Evolutionary conservation across 1,140 invertebrate genomes (phyloP).

Genomic region (Pinna nobilis): DNA sequence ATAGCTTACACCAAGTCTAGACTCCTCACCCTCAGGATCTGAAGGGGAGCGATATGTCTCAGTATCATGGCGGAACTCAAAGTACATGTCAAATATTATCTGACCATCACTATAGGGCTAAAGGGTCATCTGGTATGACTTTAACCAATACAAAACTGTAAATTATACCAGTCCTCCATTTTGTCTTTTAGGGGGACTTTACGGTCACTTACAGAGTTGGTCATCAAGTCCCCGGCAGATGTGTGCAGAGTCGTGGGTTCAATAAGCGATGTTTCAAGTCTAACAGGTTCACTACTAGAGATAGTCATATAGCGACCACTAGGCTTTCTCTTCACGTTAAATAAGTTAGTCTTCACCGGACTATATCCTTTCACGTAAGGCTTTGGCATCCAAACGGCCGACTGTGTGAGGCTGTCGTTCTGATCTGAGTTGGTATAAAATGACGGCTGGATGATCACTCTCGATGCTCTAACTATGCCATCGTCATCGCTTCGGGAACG

Average conservation of each 20-base stretch:
- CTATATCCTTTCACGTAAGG: constrained; percentile 42
- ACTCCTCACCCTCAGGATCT: no score
- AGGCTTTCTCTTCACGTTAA: constrained; percentile 52
- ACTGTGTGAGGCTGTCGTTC: constrained; percentile 4
- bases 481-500: constrained; percentile 9
- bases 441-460: constrained; percentile 40
- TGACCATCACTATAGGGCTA: no score
- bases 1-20: no score
- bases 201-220: constrained; percentile 46
- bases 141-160: no score
- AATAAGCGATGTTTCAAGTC: constrained; percentile 55
- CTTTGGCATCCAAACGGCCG: constrained; percentile 6
- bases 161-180: no score
- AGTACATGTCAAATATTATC: no score
- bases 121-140: no score
- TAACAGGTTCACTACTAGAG: constrained; percentile 80
- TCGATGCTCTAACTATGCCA: constrained; percentile 39
- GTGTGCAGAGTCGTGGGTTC: constrained; percentile 53
- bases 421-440: background rate
- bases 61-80: no score
- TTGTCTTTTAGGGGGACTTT: background rate
- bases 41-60: no score
- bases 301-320: constrained; percentile 88
- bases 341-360: constrained; percentile 30
- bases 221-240: constrained; percentile 63